Conservation (phyloP, 2,888 invertebrate species). For the Hedychridium roseum region DNA sequence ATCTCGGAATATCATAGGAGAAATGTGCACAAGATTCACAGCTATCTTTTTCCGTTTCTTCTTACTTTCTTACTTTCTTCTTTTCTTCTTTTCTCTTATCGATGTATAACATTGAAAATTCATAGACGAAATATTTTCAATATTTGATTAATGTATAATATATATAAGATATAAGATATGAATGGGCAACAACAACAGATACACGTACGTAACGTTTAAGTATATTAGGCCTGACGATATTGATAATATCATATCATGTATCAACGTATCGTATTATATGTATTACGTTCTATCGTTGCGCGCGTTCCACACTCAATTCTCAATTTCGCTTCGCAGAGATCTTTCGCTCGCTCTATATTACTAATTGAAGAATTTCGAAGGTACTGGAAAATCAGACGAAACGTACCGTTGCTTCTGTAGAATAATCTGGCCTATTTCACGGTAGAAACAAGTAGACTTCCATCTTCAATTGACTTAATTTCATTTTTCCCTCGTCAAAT, state of each 20-base stretch:
- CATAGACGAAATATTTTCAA: constrained; percentile 53
- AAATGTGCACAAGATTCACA: too few species aligned
- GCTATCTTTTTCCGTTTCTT: not conserved
- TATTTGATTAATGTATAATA: constrained; percentile 41
- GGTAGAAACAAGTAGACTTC: too few species aligned
- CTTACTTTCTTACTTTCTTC: constrained; percentile 9
- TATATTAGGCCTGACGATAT: constrained; percentile 62
- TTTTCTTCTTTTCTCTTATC: constrained; percentile 24
- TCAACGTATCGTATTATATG: constrained; percentile 30
- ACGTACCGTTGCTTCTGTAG: too few species aligned
- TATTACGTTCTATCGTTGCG: constrained; percentile 13
- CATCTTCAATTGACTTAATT: too few species aligned
- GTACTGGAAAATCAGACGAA: too few species aligned
- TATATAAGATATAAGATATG: constrained; percentile 57
- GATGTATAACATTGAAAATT: constrained; percentile 52
- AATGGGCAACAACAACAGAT: constrained; percentile 59
- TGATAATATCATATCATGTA: constrained; percentile 46
- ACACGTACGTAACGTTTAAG: constrained; percentile 59
- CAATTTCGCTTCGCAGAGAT: too few species aligned
- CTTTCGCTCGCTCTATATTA: too few species aligned
- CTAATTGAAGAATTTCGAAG: too few species aligned
- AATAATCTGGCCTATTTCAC: too few species aligned
- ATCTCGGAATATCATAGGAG: too few species aligned
- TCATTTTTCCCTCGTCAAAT: too few species aligned
- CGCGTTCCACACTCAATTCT: not conserved